Conservation (phyloP, 2,797 vertebrate species). For the Echeneis naucrates region DNA sequence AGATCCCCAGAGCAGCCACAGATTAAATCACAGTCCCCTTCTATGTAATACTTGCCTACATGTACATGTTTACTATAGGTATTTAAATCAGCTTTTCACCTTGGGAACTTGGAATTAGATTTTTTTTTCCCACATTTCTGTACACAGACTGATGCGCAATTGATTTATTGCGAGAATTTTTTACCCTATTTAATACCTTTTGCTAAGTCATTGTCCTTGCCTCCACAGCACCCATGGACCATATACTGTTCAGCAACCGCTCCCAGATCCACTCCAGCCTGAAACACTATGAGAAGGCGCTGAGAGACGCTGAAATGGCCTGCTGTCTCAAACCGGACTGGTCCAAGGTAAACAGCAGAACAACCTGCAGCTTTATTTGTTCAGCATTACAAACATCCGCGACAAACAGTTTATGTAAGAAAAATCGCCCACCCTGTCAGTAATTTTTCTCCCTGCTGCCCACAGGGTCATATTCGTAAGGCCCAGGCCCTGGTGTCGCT, state of each 20-base stretch:
- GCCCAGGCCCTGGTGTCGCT: constrained; percentile 89
- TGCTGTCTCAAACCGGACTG: constrained; percentile 91
- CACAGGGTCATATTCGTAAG: constrained; percentile 90
- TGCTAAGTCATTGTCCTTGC: not conserved
- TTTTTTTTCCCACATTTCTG: not conserved
- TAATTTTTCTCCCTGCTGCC: constrained; percentile 5
- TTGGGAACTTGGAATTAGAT: not conserved
- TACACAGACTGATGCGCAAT: not conserved
- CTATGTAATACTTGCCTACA: not conserved
- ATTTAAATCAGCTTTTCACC: not conserved
- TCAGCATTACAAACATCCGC: not conserved
- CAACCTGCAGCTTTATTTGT: not conserved
- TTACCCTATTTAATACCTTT: not conserved
- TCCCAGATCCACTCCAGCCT: constrained; percentile 92
- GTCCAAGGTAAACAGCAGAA: constrained; percentile 88
- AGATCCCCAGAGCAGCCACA: too few species aligned
- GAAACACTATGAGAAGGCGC: constrained; percentile 85
- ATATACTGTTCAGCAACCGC: constrained; percentile 92
- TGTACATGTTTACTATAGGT: not conserved
- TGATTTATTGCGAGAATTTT: not conserved
- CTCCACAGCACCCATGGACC: constrained; percentile 89
- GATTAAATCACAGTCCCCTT: not conserved
- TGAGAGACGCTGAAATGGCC: constrained; percentile 89
- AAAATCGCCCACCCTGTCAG: not conserved
- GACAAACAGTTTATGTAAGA: not conserved